These are phyloP conservation scores for Pachydiplax longipennis DNA, from an alignment of 2,888 invertebrate species.

Conservation along the genomic window DNA sequence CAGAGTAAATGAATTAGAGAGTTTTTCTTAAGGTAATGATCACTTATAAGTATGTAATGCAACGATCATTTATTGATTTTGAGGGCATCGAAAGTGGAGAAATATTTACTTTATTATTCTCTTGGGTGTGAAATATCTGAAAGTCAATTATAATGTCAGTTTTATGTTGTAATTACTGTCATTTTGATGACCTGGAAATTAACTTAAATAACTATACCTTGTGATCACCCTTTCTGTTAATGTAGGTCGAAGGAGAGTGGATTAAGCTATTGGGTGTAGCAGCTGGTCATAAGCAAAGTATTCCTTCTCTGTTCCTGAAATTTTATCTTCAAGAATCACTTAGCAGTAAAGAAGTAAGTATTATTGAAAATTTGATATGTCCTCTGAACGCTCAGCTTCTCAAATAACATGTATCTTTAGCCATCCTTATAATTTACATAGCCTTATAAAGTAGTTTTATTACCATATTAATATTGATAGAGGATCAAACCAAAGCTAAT, in stretches of 20 bases:
- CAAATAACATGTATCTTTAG: no score
- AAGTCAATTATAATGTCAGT: no score
- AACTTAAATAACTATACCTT: no score
- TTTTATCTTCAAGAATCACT: background rate
- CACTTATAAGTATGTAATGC: background rate
- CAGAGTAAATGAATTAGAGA: background rate
- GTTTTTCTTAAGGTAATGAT: background rate
- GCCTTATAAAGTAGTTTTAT: no score
- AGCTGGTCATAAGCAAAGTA: constrained; percentile 65
- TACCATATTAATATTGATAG: no score
- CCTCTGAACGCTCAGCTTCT: no score
- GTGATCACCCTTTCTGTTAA: background rate
- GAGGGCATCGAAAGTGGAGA: background rate
- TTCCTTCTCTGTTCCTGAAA: constrained; percentile 68
- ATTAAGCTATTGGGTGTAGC: constrained; percentile 68
- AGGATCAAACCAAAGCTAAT: no score
- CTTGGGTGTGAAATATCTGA: no score
- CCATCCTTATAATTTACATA: no score
- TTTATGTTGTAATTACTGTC: no score
- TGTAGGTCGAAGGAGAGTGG: constrained; percentile 66
- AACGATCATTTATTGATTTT: background rate
- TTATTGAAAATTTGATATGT: background rate
- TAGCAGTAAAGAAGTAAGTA: background rate
- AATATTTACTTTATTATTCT: background rate
- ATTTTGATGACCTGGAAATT: no score